Conservation (phyloP, 2,797 vertebrate genomes). For the Triplophysa yarkandensis region DNA sequence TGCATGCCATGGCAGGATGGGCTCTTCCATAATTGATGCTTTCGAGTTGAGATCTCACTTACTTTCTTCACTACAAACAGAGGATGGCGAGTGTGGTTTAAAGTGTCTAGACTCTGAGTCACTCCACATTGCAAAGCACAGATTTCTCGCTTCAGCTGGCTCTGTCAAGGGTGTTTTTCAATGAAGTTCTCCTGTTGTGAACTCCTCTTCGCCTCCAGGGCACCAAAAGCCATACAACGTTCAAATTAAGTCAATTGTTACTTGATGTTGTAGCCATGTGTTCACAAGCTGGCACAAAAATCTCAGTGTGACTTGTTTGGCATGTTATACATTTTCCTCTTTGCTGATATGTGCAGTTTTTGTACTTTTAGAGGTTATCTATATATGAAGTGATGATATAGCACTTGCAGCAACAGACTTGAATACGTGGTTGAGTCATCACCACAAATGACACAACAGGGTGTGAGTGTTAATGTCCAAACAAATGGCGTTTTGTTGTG, state of each 20-base stretch:
- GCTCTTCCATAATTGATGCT: slow-evolving; percentile 16
- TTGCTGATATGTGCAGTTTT: background rate
- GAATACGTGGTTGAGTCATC: slow-evolving; percentile 5
- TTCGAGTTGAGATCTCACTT: background rate
- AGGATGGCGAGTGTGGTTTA: slow-evolving; percentile 3
- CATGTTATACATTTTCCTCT: slow-evolving; percentile 2
- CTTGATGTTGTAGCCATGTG: slow-evolving; percentile 32
- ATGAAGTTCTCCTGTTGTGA: slow-evolving; percentile 1
- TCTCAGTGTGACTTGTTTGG: background rate
- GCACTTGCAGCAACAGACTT: background rate
- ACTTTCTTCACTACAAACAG: background rate
- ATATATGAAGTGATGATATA: slow-evolving; percentile 1
- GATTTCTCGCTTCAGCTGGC: slow-evolving; percentile 28
- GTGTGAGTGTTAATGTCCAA: slow-evolving; percentile 23
- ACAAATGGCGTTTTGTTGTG: slow-evolving; percentile 46
- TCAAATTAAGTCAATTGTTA: slow-evolving; percentile 12
- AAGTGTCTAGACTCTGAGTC: slow-evolving; percentile 43
- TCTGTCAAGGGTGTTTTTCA: slow-evolving; percentile 24
- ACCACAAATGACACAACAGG: slow-evolving; percentile 13
- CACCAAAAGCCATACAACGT: slow-evolving; percentile 12
- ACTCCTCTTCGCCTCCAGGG: background rate
- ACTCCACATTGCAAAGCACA: slow-evolving; percentile 30
- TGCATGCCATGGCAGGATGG: slow-evolving; percentile 19
- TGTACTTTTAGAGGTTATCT: background rate
- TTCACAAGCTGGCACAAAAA: slow-evolving; percentile 13